Conservation (phyloP, 2,888 invertebrate genomes). For the Muschampia plurimacula region DNA sequence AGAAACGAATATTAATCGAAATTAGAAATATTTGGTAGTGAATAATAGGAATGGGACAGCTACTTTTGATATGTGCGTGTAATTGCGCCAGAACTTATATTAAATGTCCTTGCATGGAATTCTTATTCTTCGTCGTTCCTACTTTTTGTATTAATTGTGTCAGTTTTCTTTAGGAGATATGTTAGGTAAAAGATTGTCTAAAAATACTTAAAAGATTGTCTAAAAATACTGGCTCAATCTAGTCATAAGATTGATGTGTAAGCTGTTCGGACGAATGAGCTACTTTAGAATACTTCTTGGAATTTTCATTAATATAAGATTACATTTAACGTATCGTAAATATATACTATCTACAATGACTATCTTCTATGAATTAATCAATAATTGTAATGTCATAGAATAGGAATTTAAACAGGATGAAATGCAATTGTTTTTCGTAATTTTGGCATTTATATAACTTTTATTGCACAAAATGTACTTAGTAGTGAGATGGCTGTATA, state of each 20-base stretch:
- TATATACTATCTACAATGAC: constrained; percentile 43
- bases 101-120: constrained; percentile 47
- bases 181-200: constrained; percentile 61
- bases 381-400: constrained; percentile 64
- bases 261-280: constrained; percentile 76
- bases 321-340: constrained; percentile 64
- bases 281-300: constrained; percentile 70
- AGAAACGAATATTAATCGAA: constrained; percentile 82
- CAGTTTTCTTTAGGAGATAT: constrained; percentile 74
- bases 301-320: constrained; percentile 72
- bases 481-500: constrained; percentile 66
- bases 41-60: constrained; percentile 46
- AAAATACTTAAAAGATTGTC: constrained; percentile 69
- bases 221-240: constrained; percentile 83
- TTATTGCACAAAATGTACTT: constrained; percentile 83
- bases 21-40: constrained; percentile 70
- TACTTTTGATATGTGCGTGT: constrained; percentile 32
- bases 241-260: constrained; percentile 84
- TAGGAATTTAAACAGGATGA: constrained; percentile 58
- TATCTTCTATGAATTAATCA: constrained; percentile 56
- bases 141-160: constrained; percentile 80
- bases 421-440: constrained; percentile 68
- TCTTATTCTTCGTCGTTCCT: constrained; percentile 75
- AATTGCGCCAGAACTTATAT: constrained; percentile 57
- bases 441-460: constrained; percentile 71